These are phyloP conservation scores for Listronotus bonariensis DNA, from an alignment of 1,140 invertebrate genomes.

Conservation along the genomic window DNA sequence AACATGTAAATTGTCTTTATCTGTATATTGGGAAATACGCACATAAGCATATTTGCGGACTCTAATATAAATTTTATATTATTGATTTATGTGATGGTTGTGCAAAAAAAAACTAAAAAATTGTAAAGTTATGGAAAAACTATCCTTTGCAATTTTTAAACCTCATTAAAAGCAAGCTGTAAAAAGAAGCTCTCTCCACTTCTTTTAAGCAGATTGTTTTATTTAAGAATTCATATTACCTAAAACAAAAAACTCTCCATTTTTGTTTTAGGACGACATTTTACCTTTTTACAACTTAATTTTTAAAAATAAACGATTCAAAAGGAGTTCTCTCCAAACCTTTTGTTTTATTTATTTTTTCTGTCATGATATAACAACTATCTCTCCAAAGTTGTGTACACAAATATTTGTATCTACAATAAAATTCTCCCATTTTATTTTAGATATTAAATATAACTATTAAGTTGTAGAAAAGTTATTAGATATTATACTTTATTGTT, in stretches of 20 bases:
- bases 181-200: slow-evolving; percentile 22
- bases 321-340: slow-evolving; percentile 19
- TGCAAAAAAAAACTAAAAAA: slow-evolving; percentile 34
- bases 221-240: slow-evolving; percentile 1
- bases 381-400: slow-evolving; percentile 10
- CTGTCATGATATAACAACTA: neutral
- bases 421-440: slow-evolving; percentile 16
- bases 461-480: slow-evolving; percentile 2
- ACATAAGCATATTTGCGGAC: slow-evolving; percentile 41
- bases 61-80: slow-evolving; percentile 51
- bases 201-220: slow-evolving; percentile 13
- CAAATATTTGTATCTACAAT: neutral
- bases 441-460: neutral
- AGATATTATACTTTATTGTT: slow-evolving; percentile 1
- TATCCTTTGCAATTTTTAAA: neutral
- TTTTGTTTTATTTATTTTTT: neutral
- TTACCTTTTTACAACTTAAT: slow-evolving; percentile 6
- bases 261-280: slow-evolving; percentile 8
- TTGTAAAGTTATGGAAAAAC: slow-evolving; percentile 4
- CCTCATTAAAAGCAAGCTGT: neutral
- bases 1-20: slow-evolving; percentile 40
- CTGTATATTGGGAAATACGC: slow-evolving; percentile 51
- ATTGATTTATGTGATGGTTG: slow-evolving; percentile 50
- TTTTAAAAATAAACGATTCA: neutral
- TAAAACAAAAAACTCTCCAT: slow-evolving; percentile 20